Evolutionary conservation across 2,113 vertebrate species (phyloP).

Genomic region (Malaclemys terrapin): DNA sequence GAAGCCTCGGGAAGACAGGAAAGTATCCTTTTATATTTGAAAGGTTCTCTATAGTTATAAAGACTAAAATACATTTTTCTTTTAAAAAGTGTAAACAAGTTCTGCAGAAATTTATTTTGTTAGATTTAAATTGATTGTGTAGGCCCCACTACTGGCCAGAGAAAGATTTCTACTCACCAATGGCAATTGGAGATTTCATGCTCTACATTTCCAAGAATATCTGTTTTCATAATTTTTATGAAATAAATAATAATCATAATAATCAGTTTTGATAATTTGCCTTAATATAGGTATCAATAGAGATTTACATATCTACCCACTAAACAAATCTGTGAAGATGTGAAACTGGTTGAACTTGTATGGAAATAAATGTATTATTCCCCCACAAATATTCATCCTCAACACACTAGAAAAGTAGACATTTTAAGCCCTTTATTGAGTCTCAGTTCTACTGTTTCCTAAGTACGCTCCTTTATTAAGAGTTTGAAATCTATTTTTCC

Average conservation of each 20-base stretch:
- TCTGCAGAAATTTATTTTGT: neutral
- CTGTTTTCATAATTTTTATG: neutral
- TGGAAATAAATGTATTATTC: neutral
- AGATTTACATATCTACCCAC: neutral
- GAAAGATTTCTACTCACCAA: neutral
- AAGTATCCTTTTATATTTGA: neutral
- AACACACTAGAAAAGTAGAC: neutral
- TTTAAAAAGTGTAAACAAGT: neutral
- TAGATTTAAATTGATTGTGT: neutral
- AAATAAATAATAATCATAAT: no score
- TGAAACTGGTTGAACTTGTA: neutral
- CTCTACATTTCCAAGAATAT: neutral
- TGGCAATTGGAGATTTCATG: neutral
- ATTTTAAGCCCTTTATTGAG: conserved; percentile 26
- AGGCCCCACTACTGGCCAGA: neutral
- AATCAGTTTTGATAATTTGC: neutral
- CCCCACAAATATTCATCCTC: neutral
- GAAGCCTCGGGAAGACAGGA: no score
- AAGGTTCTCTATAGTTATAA: fast-evolving
- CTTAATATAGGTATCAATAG: conserved; percentile 12
- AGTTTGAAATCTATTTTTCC: neutral
- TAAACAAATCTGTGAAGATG: neutral
- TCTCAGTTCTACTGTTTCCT: neutral
- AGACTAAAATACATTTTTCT: neutral
- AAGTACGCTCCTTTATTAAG: neutral